Base-by-base conservation (phyloP, 2,113 vertebrate genomes). In the Scytalopus superciliaris region DNA sequence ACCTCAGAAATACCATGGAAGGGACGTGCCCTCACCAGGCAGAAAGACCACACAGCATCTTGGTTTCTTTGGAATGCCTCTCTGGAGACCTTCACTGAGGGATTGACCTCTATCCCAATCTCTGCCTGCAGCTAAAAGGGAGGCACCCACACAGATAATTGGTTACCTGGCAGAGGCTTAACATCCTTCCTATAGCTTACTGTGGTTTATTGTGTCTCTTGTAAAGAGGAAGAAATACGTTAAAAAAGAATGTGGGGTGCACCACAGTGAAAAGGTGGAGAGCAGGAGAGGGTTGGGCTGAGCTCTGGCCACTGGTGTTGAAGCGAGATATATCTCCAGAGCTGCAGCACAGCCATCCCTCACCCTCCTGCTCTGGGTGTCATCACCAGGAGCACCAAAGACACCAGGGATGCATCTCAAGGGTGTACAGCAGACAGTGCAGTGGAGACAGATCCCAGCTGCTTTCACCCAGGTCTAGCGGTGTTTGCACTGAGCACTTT, bases 141-240 rank as follows among this genome's bases (percentile, higher is more conserved):
- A 60, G 56, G 30, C 14, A 68, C 12, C 35, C 56, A 44, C 55
- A 72, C 0, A 3, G n/a, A 7, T 35, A 75, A 60, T 39, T 35
- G 42, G 11, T 17, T 19, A 59, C 28, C 49, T 13, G 2, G 44
- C 62, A 84, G 68, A 84, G 45, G n/a, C 35, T 79, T 57, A 73
- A 49, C 1, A 0, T 31, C 33, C 0, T 0, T 35, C 3, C 0
- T 9, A 25, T 10, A 33, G 39, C 59, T 73, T n/a, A 14, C 55
- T 1, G 1, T 5, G 6, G 6, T 52, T 91, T 62, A 17, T 31
- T 33, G 33, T 25, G 16, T 14, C 44, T 25, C n/a, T 47, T 28
- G 9, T 5, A 70, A 70, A 6, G 19, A 72, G 74, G 55, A 70
- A 74, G 47, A 67, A 84, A 45, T 5, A 31, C 0, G 4, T 45